Evolutionary conservation across 2,888 invertebrate species (phyloP).

Genomic region (Phrixothrix hirtus): DNA sequence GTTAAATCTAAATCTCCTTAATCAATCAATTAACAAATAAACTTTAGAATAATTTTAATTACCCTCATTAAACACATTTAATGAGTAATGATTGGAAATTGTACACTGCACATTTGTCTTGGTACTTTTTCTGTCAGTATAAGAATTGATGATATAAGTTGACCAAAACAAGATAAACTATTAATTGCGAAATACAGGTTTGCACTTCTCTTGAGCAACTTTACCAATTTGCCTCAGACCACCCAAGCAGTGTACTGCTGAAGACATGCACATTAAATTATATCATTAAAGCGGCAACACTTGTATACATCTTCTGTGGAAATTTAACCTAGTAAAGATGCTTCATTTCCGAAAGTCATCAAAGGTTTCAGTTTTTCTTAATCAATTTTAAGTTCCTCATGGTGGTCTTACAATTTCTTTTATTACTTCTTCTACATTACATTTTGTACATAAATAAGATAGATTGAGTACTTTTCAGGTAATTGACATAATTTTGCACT

Average conservation of each 20-base stretch:
- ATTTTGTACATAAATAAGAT: neutral
- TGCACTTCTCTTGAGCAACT: slow-evolving; percentile 37
- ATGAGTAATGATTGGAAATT: slow-evolving; percentile 6
- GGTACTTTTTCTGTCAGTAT: slow-evolving; percentile 18
- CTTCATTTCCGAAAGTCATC: slow-evolving; percentile 16
- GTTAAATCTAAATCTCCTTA: too few relatives aligned
- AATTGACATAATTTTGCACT: too few relatives aligned
- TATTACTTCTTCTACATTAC: neutral
- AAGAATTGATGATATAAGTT: slow-evolving; percentile 59
- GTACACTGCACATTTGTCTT: slow-evolving; percentile 17
- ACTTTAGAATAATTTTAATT: too few relatives aligned
- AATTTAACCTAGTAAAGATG: slow-evolving; percentile 15
- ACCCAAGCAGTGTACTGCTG: slow-evolving; percentile 50
- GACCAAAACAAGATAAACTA: slow-evolving; percentile 55
- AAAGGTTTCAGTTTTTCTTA: slow-evolving; percentile 9
- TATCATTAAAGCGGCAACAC: slow-evolving; percentile 47
- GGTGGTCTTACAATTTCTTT: neutral
- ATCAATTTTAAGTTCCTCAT: slow-evolving; percentile 4
- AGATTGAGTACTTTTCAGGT: too few relatives aligned
- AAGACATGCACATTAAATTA: slow-evolving; percentile 51
- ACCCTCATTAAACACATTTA: too few relatives aligned
- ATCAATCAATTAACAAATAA: too few relatives aligned
- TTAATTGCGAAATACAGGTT: slow-evolving; percentile 24
- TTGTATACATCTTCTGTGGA: slow-evolving; percentile 18
- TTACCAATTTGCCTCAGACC: slow-evolving; percentile 50